Conservation (phyloP, 23 tunicate genomes). For the Clavelina lepadiformis region DNA sequence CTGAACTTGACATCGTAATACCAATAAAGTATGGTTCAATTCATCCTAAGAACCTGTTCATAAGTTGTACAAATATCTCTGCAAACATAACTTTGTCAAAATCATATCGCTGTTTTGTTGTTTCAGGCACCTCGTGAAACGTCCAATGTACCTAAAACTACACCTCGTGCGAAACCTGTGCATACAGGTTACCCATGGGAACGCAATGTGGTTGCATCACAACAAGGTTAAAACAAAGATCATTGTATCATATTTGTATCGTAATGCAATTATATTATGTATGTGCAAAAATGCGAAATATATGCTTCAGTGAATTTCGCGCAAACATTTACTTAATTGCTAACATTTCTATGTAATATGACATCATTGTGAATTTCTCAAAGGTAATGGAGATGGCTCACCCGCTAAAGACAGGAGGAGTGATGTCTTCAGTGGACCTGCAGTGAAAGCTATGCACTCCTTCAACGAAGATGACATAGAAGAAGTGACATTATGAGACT, state of each 20-base stretch:
- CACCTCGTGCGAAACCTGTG: constrained; percentile 82
- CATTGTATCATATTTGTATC: no score
- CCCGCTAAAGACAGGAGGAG: not conserved
- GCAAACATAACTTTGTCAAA: no score
- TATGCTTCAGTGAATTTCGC: no score
- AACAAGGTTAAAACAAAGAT: constrained; percentile 5
- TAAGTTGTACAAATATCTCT: no score
- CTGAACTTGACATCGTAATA: no score
- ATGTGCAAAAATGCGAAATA: no score
- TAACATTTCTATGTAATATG: no score
- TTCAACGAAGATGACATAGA: constrained; percentile 23
- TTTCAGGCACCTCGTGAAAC: constrained; percentile 1
- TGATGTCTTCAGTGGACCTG: not conserved
- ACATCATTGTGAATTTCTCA: no score
- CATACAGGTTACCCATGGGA: constrained; percentile 95
- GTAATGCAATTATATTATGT: no score
- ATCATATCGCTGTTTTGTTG: constrained; percentile 16
- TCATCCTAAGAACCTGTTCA: no score
- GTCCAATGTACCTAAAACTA: constrained; percentile 10
- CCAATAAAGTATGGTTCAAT: no score
- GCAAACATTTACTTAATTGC: no score
- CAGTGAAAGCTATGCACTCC: constrained; percentile 8
- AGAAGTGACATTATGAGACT: constrained; percentile 30
- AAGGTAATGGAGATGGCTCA: constrained; percentile 12
- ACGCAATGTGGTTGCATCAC: constrained; percentile 45